These are phyloP conservation scores for Polydrusus pterygomalis DNA, from an alignment of 2,888 invertebrate genomes.

Conservation along the genomic window DNA sequence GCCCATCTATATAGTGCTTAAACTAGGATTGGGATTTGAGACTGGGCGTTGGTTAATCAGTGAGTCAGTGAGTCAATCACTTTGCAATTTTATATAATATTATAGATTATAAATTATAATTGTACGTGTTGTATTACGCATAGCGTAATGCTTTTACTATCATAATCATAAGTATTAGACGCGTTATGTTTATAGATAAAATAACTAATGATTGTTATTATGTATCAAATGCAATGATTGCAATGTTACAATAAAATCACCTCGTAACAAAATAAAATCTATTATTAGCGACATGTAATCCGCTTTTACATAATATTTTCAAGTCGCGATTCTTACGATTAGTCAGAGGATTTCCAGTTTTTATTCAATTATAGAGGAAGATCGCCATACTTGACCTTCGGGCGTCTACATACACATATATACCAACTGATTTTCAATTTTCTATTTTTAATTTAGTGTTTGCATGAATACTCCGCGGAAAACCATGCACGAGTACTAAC, in stretches of 20 bases:
- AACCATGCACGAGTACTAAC: slow-evolving; percentile 13
- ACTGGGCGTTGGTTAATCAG: too few relatives aligned
- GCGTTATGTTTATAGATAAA: too few relatives aligned
- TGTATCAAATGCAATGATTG: too few relatives aligned
- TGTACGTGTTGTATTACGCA: too few relatives aligned
- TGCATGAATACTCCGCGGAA: slow-evolving; percentile 23
- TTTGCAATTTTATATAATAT: too few relatives aligned
- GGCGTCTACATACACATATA: slow-evolving; percentile 23
- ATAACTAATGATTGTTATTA: neutral
- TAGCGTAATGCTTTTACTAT: too few relatives aligned
- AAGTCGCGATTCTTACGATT: slow-evolving; percentile 41
- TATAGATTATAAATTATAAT: too few relatives aligned
- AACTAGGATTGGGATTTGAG: too few relatives aligned
- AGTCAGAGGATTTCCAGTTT: slow-evolving; percentile 50
- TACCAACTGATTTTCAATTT: slow-evolving; percentile 42
- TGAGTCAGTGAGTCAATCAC: too few relatives aligned
- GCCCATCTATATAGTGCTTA: too few relatives aligned
- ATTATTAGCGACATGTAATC: slow-evolving; percentile 42
- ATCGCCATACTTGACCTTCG: slow-evolving; percentile 42
- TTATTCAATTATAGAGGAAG: slow-evolving; percentile 37
- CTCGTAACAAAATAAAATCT: slow-evolving; percentile 40
- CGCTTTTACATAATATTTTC: slow-evolving; percentile 39
- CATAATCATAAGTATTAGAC: too few relatives aligned
- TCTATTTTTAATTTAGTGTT: slow-evolving; percentile 39
- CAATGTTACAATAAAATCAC: slow-evolving; percentile 31